Percentiles rank a stretch among this genome's conserved stretches.
These are phyloP conservation scores for Slavum lentiscoides DNA, from an alignment of 2,888 invertebrate species.

Conservation along the genomic window DNA sequence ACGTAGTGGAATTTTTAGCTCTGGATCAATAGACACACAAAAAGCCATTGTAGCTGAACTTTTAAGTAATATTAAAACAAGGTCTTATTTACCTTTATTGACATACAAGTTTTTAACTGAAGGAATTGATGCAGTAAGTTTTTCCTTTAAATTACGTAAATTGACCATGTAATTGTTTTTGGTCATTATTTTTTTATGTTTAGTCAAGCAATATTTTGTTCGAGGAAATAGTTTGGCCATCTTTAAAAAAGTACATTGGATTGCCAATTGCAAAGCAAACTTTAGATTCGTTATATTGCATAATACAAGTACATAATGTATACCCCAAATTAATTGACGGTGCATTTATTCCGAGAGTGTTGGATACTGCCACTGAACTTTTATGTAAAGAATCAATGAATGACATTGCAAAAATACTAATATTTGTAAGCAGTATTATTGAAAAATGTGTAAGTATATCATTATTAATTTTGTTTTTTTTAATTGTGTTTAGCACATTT, in stretches of 20 bases:
- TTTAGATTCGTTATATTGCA: slow-evolving; percentile 53
- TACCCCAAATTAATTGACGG: slow-evolving; percentile 50
- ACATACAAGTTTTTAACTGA: slow-evolving; percentile 53
- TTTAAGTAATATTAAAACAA: slow-evolving; percentile 52
- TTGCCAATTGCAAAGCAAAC: slow-evolving; percentile 49
- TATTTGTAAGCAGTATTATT: slow-evolving; percentile 26
- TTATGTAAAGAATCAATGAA: slow-evolving; percentile 51
- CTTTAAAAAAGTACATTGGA: slow-evolving; percentile 48
- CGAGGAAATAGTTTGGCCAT: slow-evolving; percentile 51
- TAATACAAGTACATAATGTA: slow-evolving; percentile 49
- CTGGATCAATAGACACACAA: slow-evolving; percentile 44
- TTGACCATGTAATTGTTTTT: not conserved
- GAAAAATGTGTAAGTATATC: not conserved
- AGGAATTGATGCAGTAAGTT: slow-evolving; percentile 52
- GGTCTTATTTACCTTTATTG: slow-evolving; percentile 54
- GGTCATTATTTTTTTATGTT: not conserved
- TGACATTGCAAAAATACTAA: slow-evolving; percentile 49
- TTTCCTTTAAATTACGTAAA: not conserved
- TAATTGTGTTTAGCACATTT: slow-evolving; percentile 18
- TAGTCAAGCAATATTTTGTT: slow-evolving; percentile 51
- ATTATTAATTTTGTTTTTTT: not conserved
- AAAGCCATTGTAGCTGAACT: slow-evolving; percentile 51
- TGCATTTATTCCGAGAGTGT: slow-evolving; percentile 44
- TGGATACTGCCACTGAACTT: slow-evolving; percentile 44
- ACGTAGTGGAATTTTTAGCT: slow-evolving; percentile 64